Evolutionary conservation across 2,113 vertebrate species (phyloP), one percentile per base, ranked within the genome.

Genomic region (Labeo rohita): DNA sequence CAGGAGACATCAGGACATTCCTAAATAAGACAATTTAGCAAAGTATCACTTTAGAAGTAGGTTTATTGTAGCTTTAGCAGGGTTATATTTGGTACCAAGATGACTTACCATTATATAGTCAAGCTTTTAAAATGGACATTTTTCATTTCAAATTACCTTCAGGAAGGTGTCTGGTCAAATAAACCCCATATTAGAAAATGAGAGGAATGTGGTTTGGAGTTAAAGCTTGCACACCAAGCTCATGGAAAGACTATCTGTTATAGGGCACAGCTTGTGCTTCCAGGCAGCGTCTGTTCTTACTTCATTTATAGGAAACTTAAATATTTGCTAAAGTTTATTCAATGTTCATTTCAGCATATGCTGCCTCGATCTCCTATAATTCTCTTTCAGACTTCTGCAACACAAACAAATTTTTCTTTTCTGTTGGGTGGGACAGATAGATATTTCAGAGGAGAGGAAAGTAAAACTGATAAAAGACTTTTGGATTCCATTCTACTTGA

Each of bases 1-100:
- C 87, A 88, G 81, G 45, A 84, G 85, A 84, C 65, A 89, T 92
- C 89, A 87, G 87, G 90, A 90, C 90, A 52, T 89, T 88, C 76
- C 81, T 76, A 54, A 82, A 85, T 74, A 75, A 66, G 18, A 75
- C 65, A 9, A 66, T 63, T 73, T 52, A 85, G 39, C 75, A 18
- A 10, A 61, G 23, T 80, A 45, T 65, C 36, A 12, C 34, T 79
- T n/a, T 36, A 84, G 54, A 83, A 23, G 65, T 65, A 76, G 65
- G 63, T 80, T 78, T 74, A 11, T 34, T 81, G 47, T 80, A 50
- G 16, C 15, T 81, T 45, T 49, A 12, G 34, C 68, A 70, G 73
- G n/a, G 75, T 78, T 74, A n/a, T 56, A 77, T 81, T 66, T 84
- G 56, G 80, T 45, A 59, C 39, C 4, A 18, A 80, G 47, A 76